phyloP scores from a whole-genome alignment of 2,888 invertebrate species.

The Dione vanillae region DNA sequence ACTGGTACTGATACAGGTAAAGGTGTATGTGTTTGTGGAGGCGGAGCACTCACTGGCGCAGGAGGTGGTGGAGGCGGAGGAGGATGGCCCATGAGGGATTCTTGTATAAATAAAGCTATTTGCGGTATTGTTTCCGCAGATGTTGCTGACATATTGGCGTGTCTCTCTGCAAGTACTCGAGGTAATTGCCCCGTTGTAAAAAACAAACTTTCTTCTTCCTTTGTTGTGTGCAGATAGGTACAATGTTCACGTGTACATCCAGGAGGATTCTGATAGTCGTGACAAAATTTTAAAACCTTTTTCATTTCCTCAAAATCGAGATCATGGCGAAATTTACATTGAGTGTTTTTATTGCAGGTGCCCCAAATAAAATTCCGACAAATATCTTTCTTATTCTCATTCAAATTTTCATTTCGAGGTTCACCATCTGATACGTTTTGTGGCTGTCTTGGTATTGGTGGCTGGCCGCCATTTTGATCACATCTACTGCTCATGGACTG shows the following conservation, averaged over 20 bases:
- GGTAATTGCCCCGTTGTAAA: conserved; percentile 63
- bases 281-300: conserved; percentile 69
- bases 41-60: conserved; percentile 40
- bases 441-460: conserved; percentile 54
- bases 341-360: conserved; percentile 62
- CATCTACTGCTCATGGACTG: conserved; percentile 58
- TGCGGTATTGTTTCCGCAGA: conserved; percentile 53
- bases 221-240: conserved; percentile 66
- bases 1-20: not conserved
- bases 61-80: conserved; percentile 58
- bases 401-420: conserved; percentile 39
- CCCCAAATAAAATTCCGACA: conserved; percentile 75
- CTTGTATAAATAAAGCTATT: conserved; percentile 52
- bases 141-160: conserved; percentile 57
- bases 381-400: conserved; percentile 51
- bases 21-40: conserved; percentile 46
- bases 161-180: conserved; percentile 62
- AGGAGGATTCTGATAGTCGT: conserved; percentile 70
- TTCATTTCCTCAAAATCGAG: conserved; percentile 66
- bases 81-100: conserved; percentile 46
- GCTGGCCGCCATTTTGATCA: conserved; percentile 68
- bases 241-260: conserved; percentile 67
- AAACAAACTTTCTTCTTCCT: conserved; percentile 68
- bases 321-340: conserved; percentile 67
- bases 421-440: conserved; percentile 46